These are phyloP conservation scores for Loriculus beryllinus DNA, from an alignment of 2,797 vertebrate species.

Conservation along the genomic window DNA sequence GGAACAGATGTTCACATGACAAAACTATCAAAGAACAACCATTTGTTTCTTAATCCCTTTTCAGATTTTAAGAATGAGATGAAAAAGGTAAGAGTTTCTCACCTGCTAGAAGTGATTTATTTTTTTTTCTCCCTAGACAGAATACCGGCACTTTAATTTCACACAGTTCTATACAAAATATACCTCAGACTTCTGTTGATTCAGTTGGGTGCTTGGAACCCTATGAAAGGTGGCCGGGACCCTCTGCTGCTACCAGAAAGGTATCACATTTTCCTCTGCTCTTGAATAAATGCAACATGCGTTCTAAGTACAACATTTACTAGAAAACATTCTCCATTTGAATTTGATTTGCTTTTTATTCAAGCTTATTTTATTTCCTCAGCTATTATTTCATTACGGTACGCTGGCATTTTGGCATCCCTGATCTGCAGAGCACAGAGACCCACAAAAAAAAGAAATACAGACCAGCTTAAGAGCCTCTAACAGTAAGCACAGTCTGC, in stretches of 20 bases:
- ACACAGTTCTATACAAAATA: not conserved
- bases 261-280: constrained; percentile 70
- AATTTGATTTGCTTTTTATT: constrained; percentile 58
- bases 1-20: not conserved
- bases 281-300: constrained; percentile 68
- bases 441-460: not conserved
- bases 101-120: not conserved
- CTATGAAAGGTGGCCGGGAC: constrained; percentile 52
- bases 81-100: not conserved
- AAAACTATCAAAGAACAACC: not conserved
- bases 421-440: constrained; percentile 22
- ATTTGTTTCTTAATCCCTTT: not conserved
- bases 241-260: constrained; percentile 69
- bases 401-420: constrained; percentile 30
- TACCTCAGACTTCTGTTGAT: not conserved
- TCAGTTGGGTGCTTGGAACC: not conserved
- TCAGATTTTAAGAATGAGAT: not conserved
- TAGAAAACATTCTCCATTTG: constrained; percentile 53
- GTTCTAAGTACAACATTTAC: constrained; percentile 63
- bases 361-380: constrained; percentile 58
- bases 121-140: not conserved
- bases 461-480: not conserved
- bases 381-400: constrained; percentile 61
- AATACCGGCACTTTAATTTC: not conserved
- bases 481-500: constrained; percentile 38